Evolutionary conservation across 2,888 invertebrate species (phyloP).

Genomic region (Sturmia bella): DNA sequence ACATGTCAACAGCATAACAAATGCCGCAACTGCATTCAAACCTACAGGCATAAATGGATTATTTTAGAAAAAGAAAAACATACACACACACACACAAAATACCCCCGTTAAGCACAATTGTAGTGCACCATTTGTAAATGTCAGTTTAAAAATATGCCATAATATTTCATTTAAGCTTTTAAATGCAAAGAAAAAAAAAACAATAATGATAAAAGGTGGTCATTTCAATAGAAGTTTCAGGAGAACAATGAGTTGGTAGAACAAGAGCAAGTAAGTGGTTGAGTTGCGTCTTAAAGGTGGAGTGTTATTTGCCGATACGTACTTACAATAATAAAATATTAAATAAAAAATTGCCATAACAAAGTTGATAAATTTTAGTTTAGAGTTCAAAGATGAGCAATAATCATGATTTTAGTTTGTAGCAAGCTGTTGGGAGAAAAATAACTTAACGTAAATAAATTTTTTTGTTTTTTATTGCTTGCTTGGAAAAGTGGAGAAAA

Average conservation of each 20-base stretch:
- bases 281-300: conserved; percentile 29
- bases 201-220: background rate
- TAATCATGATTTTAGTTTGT: too few species aligned
- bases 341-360: too few species aligned
- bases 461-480: too few species aligned
- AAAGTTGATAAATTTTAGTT: too few species aligned
- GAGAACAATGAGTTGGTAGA: background rate
- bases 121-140: conserved; percentile 62
- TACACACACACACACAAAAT: conserved; percentile 18
- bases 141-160: conserved; percentile 54
- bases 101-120: conserved; percentile 57
- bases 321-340: conserved; percentile 18
- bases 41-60: background rate
- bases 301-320: conserved; percentile 35
- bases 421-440: too few species aligned
- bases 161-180: conserved; percentile 56
- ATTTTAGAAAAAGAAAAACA: background rate
- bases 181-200: background rate
- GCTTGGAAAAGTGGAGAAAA: too few species aligned
- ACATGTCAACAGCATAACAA: conserved; percentile 67
- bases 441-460: too few species aligned
- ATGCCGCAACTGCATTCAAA: conserved; percentile 49
- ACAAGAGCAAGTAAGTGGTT: conserved; percentile 8
- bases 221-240: background rate
- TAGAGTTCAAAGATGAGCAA: too few species aligned